Conservation (phyloP, 2,113 vertebrate genomes). For the human (Homo sapiens) region DNA sequence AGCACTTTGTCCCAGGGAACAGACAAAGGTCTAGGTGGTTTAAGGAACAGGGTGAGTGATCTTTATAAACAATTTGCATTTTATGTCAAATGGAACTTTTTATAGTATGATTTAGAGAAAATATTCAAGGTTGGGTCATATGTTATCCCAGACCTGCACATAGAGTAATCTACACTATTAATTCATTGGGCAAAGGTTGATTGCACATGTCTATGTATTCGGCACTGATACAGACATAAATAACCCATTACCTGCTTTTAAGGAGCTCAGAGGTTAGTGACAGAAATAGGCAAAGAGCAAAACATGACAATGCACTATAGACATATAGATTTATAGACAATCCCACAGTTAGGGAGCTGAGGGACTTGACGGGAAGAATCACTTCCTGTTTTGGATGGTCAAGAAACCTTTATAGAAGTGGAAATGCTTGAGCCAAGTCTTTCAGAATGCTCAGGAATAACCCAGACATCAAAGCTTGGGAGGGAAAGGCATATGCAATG, state of each 20-base stretch:
- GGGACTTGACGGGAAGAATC: not conserved
- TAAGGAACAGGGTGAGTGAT: not conserved
- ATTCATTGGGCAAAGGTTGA: conserved; percentile 22
- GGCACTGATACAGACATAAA: not conserved
- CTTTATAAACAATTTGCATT: conserved; percentile 43
- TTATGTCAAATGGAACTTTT: not conserved
- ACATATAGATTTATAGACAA: not conserved
- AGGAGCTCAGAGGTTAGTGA: not conserved
- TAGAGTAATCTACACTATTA: not conserved
- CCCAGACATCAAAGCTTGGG: not conserved
- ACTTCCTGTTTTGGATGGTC: not conserved
- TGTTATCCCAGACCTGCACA: not conserved
- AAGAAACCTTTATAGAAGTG: not conserved
- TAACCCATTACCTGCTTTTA: not conserved
- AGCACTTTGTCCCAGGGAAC: not conserved
- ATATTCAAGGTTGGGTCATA: not conserved
- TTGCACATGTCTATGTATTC: not conserved
- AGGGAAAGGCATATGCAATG: not conserved
- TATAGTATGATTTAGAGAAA: not conserved
- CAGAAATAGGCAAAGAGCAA: not conserved
- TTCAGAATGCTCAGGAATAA: not conserved
- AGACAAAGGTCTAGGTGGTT: not conserved
- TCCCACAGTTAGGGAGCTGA: not conserved
- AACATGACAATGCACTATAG: too few species aligned
- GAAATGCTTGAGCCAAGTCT: not conserved